Evolutionary conservation across 37 sponge, comb jelly and placozoan genomes (phyloP).

Genomic region (Amphimedon queenslandica): DNA sequence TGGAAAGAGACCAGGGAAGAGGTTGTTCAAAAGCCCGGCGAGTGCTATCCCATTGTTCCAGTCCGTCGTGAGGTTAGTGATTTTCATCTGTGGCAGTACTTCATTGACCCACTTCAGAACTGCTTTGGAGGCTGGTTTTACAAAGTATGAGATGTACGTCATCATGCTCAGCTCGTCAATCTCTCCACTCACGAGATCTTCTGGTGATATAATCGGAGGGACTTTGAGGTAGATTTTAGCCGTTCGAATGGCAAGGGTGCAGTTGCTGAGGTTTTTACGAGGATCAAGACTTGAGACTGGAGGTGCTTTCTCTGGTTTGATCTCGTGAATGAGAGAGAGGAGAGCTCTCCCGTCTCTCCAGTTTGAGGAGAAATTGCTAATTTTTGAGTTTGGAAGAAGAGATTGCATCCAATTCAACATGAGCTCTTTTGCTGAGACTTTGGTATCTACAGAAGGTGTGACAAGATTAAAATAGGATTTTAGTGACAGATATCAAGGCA

Average conservation of each 20-base stretch:
- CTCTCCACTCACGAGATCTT: constrained; percentile 37
- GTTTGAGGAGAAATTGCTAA: constrained; percentile 67
- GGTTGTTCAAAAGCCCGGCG: constrained; percentile 52
- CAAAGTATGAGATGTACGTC: constrained; percentile 81
- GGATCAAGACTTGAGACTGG: constrained; percentile 44
- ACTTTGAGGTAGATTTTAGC: constrained; percentile 68
- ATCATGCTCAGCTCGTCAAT: constrained; percentile 82
- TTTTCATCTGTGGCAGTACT: constrained; percentile 40
- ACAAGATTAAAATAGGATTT: neutral
- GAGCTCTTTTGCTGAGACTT: constrained; percentile 38
- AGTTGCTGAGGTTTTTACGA: constrained; percentile 56
- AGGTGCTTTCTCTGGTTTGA: constrained; percentile 63
- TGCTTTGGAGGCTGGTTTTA: constrained; percentile 32
- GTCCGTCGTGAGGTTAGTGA: constrained; percentile 65
- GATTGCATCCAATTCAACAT: constrained; percentile 68
- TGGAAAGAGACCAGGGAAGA: constrained; percentile 45
- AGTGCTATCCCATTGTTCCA: constrained; percentile 64
- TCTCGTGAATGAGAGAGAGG: constrained; percentile 52
- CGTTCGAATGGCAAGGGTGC: constrained; percentile 52
- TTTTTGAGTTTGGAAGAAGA: constrained; percentile 49
- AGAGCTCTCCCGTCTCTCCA: constrained; percentile 69
- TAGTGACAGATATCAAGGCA: too few relatives aligned
- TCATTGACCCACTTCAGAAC: constrained; percentile 63
- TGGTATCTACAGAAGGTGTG: constrained; percentile 10
- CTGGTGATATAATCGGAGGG: constrained; percentile 52